These are phyloP conservation scores for Callospermophilus lateralis DNA, from an alignment of 2,113 vertebrate genomes.

Conservation along the genomic window DNA sequence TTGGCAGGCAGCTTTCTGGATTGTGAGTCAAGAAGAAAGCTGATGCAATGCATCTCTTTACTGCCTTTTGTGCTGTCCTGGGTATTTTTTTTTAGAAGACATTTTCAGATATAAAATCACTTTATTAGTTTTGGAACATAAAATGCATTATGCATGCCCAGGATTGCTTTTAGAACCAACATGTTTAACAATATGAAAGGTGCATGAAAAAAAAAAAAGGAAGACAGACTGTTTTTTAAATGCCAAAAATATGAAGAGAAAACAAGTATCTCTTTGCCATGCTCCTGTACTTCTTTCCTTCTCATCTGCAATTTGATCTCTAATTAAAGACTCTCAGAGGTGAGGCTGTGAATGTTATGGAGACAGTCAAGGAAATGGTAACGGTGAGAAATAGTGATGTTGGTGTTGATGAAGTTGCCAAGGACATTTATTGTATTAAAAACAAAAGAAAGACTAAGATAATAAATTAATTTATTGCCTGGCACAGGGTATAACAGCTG, in stretches of 20 bases:
- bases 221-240: neutral
- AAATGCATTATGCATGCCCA: neutral
- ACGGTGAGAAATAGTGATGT: neutral
- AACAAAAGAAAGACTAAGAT: neutral
- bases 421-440: neutral
- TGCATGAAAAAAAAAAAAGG: neutral
- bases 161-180: neutral
- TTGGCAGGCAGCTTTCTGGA: neutral
- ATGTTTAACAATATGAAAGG: conserved; percentile 42
- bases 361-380: neutral
- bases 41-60: neutral
- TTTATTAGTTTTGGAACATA: conserved; percentile 43
- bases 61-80: neutral
- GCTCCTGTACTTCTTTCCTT: neutral
- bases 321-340: neutral
- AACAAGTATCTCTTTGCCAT: neutral
- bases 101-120: conserved; percentile 38
- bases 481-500: no score
- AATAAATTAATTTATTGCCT: neutral
- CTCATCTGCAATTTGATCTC: neutral
- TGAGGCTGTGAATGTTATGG: neutral
- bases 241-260: conserved; percentile 23
- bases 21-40: neutral
- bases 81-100: neutral
- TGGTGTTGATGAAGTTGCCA: neutral